phyloP scores from a whole-genome alignment of 2,113 vertebrate genomes.

The Callorhinus ursinus region DNA sequence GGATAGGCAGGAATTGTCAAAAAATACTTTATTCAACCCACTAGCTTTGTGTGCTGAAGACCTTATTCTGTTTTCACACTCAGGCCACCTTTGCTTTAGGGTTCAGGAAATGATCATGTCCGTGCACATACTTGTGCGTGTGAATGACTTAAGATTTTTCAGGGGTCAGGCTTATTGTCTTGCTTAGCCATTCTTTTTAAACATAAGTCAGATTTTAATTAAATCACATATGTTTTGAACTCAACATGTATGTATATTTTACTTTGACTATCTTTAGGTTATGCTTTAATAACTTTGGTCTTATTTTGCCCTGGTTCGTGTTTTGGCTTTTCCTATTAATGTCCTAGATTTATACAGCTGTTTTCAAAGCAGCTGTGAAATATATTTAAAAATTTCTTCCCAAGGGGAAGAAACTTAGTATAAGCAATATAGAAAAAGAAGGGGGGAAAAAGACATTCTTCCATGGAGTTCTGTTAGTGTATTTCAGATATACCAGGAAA shows the following conservation, averaged over 20 bases:
- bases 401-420: slow-evolving; percentile 68
- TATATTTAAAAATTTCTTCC: slow-evolving; percentile 74
- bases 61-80: slow-evolving; percentile 41
- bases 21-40: neutral
- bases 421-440: slow-evolving; percentile 45
- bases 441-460: neutral
- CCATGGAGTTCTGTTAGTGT: slow-evolving; percentile 38
- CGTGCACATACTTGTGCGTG: neutral
- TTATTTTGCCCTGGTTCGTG: slow-evolving; percentile 71
- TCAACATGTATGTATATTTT: slow-evolving; percentile 77
- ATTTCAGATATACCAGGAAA: slow-evolving; percentile 65
- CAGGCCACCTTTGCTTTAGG: neutral
- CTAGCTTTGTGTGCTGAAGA: neutral
- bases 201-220: slow-evolving; percentile 63
- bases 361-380: slow-evolving; percentile 79
- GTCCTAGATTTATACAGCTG: slow-evolving; percentile 83
- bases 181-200: slow-evolving; percentile 33
- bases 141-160: slow-evolving; percentile 21
- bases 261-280: slow-evolving; percentile 75
- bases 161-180: slow-evolving; percentile 10
- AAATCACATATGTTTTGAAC: slow-evolving; percentile 71
- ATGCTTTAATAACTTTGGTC: slow-evolving; percentile 77
- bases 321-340: slow-evolving; percentile 79
- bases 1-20: neutral
- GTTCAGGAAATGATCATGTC: neutral